Conservation (phyloP, 2,797 vertebrate genomes). For the Hydrolagus colliei region DNA sequence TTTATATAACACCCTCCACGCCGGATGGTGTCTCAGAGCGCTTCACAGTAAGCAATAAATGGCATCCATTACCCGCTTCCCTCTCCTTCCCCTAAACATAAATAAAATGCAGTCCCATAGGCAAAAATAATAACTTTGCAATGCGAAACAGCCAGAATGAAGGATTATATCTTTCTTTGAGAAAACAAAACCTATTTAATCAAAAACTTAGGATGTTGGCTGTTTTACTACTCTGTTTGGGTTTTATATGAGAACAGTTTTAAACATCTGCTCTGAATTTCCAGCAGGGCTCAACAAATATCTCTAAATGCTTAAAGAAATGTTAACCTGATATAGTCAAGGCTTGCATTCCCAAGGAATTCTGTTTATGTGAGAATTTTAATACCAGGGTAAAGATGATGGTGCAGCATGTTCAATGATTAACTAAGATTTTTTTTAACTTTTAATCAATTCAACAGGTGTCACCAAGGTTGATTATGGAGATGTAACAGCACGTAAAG, state of each 20-base stretch:
- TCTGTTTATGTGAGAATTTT: neutral
- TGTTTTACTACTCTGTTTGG: too few species aligned
- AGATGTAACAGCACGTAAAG: slow-evolving; percentile 77
- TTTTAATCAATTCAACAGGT: slow-evolving; percentile 54
- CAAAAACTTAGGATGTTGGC: too few species aligned
- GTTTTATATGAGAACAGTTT: too few species aligned
- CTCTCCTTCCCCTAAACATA: too few species aligned
- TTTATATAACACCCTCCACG: too few species aligned
- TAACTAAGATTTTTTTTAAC: neutral
- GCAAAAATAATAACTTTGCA: neutral
- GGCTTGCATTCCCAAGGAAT: neutral
- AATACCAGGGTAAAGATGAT: neutral
- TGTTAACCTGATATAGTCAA: neutral
- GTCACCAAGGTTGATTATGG: slow-evolving; percentile 98
- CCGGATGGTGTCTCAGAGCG: too few species aligned
- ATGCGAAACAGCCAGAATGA: neutral
- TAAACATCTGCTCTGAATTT: too few species aligned
- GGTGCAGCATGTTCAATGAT: neutral
- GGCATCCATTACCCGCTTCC: too few species aligned
- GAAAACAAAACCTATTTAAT: too few species aligned
- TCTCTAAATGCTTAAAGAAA: neutral
- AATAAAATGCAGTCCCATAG: neutral
- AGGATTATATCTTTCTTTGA: neutral
- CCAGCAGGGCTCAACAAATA: neutral
- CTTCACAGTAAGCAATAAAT: too few species aligned